Percentiles rank a stretch among this genome's conserved stretches.
Conservation (phyloP, 2,797 vertebrate genomes). For the Sus cebifrons region DNA sequence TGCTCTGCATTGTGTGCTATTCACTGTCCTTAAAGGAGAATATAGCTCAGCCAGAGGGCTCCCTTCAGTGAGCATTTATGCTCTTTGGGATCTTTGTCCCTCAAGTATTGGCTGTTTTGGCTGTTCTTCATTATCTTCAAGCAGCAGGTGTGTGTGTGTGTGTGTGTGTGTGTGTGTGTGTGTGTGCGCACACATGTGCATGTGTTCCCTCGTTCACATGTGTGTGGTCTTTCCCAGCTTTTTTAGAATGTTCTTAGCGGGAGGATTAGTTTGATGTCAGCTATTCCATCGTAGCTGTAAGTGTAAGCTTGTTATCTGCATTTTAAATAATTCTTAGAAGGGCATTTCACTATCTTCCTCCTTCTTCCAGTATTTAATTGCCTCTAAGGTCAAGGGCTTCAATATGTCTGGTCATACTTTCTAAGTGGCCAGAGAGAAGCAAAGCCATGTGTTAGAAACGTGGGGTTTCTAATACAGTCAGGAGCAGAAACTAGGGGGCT, state of each 20-base stretch:
- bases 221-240: not conserved
- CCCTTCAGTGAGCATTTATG: not conserved
- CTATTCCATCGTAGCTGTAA: not conserved
- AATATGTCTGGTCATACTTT: not conserved
- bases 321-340: slow-evolving; percentile 48
- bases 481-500: slow-evolving; percentile 20
- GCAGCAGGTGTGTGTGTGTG: not conserved
- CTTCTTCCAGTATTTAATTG: slow-evolving; percentile 42
- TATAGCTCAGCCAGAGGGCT: not conserved
- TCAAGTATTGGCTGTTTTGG: not conserved
- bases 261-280: not conserved
- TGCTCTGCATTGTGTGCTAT: not conserved
- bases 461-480: not conserved
- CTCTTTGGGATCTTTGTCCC: not conserved
- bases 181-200: not conserved
- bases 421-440: not conserved
- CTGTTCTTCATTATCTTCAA: not conserved
- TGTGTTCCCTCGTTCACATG: not conserved
- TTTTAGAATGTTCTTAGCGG: not conserved
- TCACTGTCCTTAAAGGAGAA: not conserved
- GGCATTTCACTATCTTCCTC: not conserved
- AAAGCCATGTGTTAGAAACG: slow-evolving; percentile 18
- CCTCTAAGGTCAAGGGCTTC: not conserved
- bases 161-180: not conserved
- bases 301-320: not conserved